Evolutionary conservation across 2,797 vertebrate species (phyloP).

Genomic region (Galago senegalensis): DNA sequence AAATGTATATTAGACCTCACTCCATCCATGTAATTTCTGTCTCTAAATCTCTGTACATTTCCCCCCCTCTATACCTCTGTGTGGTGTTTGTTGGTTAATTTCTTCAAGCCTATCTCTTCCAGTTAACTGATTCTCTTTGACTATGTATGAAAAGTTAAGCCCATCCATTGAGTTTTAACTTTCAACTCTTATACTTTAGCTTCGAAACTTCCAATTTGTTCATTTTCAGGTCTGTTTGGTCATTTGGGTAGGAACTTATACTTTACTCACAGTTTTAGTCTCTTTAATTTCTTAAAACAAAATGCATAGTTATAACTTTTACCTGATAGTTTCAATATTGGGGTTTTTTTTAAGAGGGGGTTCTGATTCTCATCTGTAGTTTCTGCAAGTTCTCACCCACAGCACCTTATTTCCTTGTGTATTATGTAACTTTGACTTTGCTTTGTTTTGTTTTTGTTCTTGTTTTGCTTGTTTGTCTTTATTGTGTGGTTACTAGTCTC

Average conservation of each 20-base stretch:
- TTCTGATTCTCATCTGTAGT: background rate
- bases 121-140: background rate
- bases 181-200: background rate
- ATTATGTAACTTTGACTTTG: background rate
- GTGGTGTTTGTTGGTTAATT: background rate
- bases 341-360: background rate
- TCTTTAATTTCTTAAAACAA: background rate
- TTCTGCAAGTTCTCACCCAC: background rate
- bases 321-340: background rate
- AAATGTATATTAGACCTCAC: background rate
- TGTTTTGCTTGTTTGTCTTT: background rate
- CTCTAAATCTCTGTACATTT: background rate
- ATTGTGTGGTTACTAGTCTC: background rate
- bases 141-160: background rate
- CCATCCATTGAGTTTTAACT: background rate
- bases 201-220: constrained; percentile 20
- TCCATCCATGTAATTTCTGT: background rate
- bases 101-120: background rate
- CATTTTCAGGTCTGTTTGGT: background rate
- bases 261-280: background rate
- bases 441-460: background rate
- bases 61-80: background rate
- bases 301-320: background rate
- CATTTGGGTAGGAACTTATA: background rate
- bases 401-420: background rate